Percentiles rank a stretch among this genome's conserved stretches.
phyloP scores from a whole-genome alignment of 2,113 vertebrate genomes.

The Eubucco bourcierii region DNA sequence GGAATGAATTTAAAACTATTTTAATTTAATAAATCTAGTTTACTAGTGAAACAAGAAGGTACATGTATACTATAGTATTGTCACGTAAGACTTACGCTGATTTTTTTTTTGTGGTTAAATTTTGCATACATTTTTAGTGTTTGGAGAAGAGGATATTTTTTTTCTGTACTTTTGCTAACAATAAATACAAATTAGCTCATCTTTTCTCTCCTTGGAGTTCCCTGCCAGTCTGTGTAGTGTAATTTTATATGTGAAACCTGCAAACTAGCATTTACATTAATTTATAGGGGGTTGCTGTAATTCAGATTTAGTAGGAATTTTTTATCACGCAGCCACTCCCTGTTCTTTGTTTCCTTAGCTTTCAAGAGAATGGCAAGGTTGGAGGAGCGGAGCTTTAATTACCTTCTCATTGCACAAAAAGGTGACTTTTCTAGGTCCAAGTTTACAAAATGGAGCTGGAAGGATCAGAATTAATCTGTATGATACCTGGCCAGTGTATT shows the following conservation, averaged over 20 bases:
- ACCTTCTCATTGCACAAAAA: slow-evolving; percentile 27
- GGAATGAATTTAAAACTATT: background rate
- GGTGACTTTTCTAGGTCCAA: background rate
- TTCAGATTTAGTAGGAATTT: background rate
- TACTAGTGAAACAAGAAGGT: background rate
- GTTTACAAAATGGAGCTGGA: background rate
- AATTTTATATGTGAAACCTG: background rate
- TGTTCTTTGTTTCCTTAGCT: slow-evolving; percentile 59
- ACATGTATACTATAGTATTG: no score
- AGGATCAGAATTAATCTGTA: background rate
- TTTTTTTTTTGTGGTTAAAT: background rate
- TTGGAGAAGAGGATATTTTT: background rate
- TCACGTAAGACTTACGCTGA: background rate
- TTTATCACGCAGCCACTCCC: slow-evolving; percentile 6
- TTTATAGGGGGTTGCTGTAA: background rate
- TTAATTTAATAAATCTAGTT: background rate
- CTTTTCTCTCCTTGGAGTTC: background rate
- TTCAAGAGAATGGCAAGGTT: slow-evolving; percentile 34
- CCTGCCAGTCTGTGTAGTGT: background rate
- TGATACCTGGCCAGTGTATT: background rate
- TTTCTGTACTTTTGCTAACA: background rate
- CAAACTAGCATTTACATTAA: background rate
- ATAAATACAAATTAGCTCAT: background rate
- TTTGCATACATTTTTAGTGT: background rate
- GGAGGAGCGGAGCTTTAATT: slow-evolving; percentile 65